These are phyloP conservation scores for Xiphias gladius DNA, from an alignment of 2,113 vertebrate species.

Conservation along the genomic window DNA sequence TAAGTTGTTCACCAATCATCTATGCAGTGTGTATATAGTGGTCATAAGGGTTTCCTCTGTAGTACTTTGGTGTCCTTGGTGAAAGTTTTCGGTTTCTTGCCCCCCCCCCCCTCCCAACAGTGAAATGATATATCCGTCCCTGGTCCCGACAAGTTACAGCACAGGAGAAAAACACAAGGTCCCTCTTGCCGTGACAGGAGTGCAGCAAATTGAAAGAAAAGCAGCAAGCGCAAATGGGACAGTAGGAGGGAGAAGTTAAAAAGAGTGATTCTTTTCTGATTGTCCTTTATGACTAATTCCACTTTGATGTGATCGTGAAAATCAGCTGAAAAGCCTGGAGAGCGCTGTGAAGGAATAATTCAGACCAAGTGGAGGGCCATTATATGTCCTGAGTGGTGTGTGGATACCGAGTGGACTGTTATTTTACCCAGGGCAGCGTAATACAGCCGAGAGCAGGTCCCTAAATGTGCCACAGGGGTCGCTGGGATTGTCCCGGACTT, in stretches of 20 bases:
- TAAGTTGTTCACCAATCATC: too few relatives aligned
- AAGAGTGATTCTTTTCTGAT: neutral
- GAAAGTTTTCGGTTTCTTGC: too few relatives aligned
- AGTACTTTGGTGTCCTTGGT: too few relatives aligned
- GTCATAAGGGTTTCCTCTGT: too few relatives aligned
- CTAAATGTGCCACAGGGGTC: conserved; percentile 27
- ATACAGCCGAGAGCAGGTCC: conserved; percentile 30
- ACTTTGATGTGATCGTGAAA: conserved; percentile 10
- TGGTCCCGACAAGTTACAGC: neutral
- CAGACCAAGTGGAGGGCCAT: conserved; percentile 44
- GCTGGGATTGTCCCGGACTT: conserved; percentile 1
- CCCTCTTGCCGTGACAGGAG: conserved; percentile 7
- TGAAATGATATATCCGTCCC: too few relatives aligned
- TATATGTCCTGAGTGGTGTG: conserved; percentile 39
- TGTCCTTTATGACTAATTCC: conserved; percentile 28
- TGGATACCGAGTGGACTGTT: conserved; percentile 23
- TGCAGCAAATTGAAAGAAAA: conserved; percentile 9
- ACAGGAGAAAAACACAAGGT: neutral
- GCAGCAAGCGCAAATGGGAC: conserved; percentile 9
- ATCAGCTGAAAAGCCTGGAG: conserved; percentile 19
- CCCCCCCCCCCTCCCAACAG: too few relatives aligned
- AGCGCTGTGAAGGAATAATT: conserved; percentile 33
- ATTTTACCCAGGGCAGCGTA: conserved; percentile 21
- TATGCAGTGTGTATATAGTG: too few relatives aligned
- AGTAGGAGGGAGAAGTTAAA: neutral